Evolutionary conservation across 2,888 invertebrate genomes (phyloP).

Genomic region (Tupiocoris notatus): DNA sequence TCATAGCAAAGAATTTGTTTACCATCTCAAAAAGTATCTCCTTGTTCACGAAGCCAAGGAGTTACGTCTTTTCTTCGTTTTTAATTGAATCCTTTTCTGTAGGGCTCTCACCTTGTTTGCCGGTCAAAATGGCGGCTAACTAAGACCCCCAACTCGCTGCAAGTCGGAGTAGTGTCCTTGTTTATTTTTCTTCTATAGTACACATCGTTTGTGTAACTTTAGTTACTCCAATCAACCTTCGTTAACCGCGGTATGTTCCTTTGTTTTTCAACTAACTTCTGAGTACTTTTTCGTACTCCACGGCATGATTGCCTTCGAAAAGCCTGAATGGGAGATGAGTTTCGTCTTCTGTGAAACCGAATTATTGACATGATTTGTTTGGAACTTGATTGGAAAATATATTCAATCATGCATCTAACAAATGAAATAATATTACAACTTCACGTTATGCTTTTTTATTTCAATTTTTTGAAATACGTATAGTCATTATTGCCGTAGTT

Average conservation of each 20-base stretch:
- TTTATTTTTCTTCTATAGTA: constrained; percentile 9
- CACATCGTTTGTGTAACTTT: not conserved
- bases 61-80: constrained; percentile 4
- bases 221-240: constrained; percentile 39
- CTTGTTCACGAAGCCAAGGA: not conserved
- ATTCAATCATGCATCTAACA: too few species aligned
- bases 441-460: too few species aligned
- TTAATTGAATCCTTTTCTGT: constrained; percentile 33
- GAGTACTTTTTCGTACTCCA: too few species aligned
- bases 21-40: not conserved
- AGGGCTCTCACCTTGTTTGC: constrained; percentile 33
- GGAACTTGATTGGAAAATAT: too few species aligned
- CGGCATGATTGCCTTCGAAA: too few species aligned
- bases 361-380: too few species aligned
- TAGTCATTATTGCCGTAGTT: too few species aligned
- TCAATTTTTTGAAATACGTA: too few species aligned
- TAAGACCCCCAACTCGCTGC: constrained; percentile 26
- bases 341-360: too few species aligned
- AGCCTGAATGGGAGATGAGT: too few species aligned
- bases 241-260: constrained; percentile 19
- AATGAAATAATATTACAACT: too few species aligned
- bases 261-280: too few species aligned
- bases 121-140: constrained; percentile 42
- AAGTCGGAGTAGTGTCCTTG: constrained; percentile 17
- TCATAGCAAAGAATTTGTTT: not conserved